A percentile compares a stretch with the other conserved stretches of the same genome.
These are phyloP conservation scores for Cyclina sinensis DNA, from an alignment of 1,140 invertebrate genomes.

Conservation along the genomic window DNA sequence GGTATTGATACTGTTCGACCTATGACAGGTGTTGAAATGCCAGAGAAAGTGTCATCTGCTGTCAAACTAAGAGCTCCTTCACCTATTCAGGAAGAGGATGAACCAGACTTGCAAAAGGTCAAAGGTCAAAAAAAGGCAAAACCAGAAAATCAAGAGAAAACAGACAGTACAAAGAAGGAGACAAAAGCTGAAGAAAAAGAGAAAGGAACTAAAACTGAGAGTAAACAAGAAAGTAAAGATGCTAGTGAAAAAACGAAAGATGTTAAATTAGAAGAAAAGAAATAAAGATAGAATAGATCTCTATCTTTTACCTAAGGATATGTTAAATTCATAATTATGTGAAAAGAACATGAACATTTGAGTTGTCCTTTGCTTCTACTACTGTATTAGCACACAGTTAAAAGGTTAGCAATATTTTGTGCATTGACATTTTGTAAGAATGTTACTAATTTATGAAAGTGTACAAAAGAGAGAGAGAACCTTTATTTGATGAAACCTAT, in stretches of 20 bases:
- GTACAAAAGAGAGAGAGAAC: too few species aligned
- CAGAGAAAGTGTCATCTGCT: not conserved
- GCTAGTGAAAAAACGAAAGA: not conserved
- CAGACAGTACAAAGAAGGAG: not conserved
- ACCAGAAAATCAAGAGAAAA: not conserved
- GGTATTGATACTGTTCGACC: not conserved
- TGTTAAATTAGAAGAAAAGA: not conserved
- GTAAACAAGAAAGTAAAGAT: not conserved
- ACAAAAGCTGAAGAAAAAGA: not conserved
- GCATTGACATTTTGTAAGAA: too few species aligned
- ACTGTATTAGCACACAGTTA: too few species aligned
- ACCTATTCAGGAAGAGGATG: constrained; percentile 49
- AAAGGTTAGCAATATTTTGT: too few species aligned
- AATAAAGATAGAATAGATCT: not conserved
- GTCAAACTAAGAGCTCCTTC: constrained; percentile 23
- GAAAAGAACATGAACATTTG: too few species aligned
- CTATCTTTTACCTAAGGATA: too few species aligned
- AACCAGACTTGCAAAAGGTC: not conserved
- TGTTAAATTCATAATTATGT: too few species aligned
- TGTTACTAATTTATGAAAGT: too few species aligned
- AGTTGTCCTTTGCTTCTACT: too few species aligned
- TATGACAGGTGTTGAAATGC: constrained; percentile 24
- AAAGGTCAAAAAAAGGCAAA: not conserved
- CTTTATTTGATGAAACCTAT: too few species aligned
- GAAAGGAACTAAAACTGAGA: not conserved